Evolutionary conservation across 2,888 invertebrate species (phyloP), one percentile per base, ranked within the genome.

Genomic region (Tribolium freemani): DNA sequence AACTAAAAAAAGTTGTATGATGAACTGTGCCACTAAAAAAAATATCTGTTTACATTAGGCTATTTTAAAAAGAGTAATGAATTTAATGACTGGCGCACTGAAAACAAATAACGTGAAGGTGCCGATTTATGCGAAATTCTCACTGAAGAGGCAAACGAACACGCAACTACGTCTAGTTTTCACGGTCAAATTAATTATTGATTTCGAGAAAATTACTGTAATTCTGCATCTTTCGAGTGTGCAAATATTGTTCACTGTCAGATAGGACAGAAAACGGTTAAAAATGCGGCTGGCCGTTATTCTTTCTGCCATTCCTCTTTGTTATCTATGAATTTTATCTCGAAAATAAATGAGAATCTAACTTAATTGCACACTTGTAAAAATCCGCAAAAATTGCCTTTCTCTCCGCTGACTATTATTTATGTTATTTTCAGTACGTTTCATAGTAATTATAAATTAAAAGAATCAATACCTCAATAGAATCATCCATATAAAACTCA

Each of bases 1-100:
- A 72, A 61, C 45, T 53, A 61, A 30, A 57, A 58, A 54, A 58
- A 67, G 21, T 54, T 46, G 70, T 63, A 63, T 66, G 58, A 58
- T 67, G 57, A 58, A 69, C 44, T 44, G 51, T 44, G 48, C 57
- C 13, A 30, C 46, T 20, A 50, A 57, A 68, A 68, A 68, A 67
- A 68, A 31, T 68, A 68, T 66, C 45, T 68, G 57, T 53, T 68
- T 57, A 68, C 68, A 38, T 67, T 57, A 11, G 9, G 20, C 56
- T 66, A 66, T 66, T 66, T 54, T 66, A 56, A 45, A 64, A 61
- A 26, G 48, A 56, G 38, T 50, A 60, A 63, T 63, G 64, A 51
- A 51, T 63, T 51, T 30, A 50, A 50, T 31, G 9, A 26, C 10
- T 10, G n/a, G 11, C 31, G 5, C 38, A n/a, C 38, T 6, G 9